phyloP scores from a whole-genome alignment of 2,797 vertebrate genomes.

The Coreius guichenoti region DNA sequence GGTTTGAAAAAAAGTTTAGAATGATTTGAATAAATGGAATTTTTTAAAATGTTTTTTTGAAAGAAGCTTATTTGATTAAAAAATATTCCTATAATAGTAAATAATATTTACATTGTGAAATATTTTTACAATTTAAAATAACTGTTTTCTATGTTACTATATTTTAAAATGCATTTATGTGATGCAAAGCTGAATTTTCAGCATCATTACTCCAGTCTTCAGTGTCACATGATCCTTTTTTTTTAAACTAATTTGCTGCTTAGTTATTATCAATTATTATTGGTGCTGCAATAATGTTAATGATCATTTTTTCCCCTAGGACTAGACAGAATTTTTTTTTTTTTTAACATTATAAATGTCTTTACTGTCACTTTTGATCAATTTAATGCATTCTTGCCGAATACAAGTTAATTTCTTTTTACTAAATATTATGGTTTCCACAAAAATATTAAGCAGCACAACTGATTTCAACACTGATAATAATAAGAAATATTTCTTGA shows the following conservation, averaged over 20 bases:
- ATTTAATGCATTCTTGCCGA: not conserved
- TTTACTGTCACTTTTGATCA: not conserved
- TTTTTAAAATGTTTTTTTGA: too few relatives aligned
- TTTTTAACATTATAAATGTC: not conserved
- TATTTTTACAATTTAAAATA: too few relatives aligned
- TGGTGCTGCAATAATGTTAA: not conserved
- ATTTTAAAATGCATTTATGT: too few relatives aligned
- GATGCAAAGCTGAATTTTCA: not conserved
- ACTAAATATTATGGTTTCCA: too few relatives aligned
- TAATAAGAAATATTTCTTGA: not conserved
- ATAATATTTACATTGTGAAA: too few relatives aligned
- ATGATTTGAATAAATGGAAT: not conserved
- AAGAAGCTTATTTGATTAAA: too few relatives aligned
- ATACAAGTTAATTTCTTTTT: not conserved
- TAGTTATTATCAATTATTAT: not conserved
- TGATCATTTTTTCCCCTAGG: not conserved
- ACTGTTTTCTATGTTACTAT: not conserved
- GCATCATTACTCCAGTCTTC: not conserved
- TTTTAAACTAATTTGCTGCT: not conserved
- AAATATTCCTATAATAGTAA: too few relatives aligned
- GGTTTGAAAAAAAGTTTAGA: not conserved
- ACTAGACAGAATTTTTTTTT: too few relatives aligned
- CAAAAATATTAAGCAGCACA: too few relatives aligned
- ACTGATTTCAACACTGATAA: not conserved
- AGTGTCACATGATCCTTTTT: not conserved